Conservation (phyloP, 2,888 invertebrate species). For the Tetragnatha montana region DNA sequence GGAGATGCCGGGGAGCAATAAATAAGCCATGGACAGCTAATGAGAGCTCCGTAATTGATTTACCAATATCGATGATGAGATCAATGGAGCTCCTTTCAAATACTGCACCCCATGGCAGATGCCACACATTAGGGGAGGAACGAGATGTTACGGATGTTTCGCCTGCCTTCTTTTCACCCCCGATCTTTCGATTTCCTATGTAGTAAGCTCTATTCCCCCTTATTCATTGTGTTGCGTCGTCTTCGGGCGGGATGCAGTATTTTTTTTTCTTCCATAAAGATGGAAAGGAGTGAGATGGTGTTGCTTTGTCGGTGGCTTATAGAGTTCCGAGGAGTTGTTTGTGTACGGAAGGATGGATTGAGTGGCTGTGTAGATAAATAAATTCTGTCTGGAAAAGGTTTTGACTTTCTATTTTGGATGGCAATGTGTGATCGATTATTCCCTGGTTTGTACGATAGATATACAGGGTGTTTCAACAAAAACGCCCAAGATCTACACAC, state of each 20-base stretch:
- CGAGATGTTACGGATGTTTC: slow-evolving; percentile 1
- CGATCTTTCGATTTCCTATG: background rate
- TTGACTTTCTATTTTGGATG: too few species aligned
- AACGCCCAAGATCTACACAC: too few species aligned
- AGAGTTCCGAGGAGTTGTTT: too few species aligned
- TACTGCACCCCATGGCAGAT: background rate
- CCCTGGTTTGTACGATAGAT: too few species aligned
- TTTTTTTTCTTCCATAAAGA: background rate
- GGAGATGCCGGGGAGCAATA: background rate
- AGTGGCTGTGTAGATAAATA: too few species aligned
- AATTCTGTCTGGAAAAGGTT: too few species aligned
- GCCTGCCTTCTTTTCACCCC: background rate
- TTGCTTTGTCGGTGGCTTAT: too few species aligned
- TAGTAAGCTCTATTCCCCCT: background rate
- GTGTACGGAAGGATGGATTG: too few species aligned
- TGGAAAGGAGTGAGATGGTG: background rate
- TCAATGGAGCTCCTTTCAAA: slow-evolving; percentile 11
- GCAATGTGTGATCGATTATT: too few species aligned
- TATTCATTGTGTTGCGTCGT: background rate
- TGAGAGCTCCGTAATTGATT: slow-evolving; percentile 17
- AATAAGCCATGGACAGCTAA: slow-evolving; percentile 10
- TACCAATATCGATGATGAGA: slow-evolving; percentile 34
- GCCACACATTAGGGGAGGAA: background rate
- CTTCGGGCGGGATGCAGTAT: background rate
- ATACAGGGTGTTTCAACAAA: too few species aligned